phyloP scores from a whole-genome alignment of 2,797 vertebrate species.

The Tokudaia muenninki region DNA sequence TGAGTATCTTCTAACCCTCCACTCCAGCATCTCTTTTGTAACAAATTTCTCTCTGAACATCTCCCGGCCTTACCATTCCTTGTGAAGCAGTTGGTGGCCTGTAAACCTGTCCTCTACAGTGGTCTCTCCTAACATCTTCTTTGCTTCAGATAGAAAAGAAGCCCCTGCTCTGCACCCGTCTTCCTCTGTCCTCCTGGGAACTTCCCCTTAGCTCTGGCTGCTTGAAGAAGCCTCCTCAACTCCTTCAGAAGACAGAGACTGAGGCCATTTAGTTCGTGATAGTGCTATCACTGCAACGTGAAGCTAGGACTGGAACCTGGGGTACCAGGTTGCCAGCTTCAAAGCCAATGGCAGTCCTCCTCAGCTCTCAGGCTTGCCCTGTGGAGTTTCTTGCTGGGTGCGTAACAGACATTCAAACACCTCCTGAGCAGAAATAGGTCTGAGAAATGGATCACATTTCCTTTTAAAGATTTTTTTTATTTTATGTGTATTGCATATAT shows the following conservation, averaged over 20 bases:
- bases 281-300: neutral
- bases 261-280: neutral
- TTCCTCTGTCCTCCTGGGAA: neutral
- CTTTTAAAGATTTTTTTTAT: neutral
- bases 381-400: neutral
- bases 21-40: neutral
- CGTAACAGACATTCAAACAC: fast-evolving
- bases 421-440: fast-evolving
- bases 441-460: neutral
- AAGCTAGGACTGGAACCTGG: neutral
- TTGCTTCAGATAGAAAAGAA: too few species aligned
- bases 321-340: neutral
- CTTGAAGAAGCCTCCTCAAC: neutral
- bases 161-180: neutral
- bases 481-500: too few species aligned
- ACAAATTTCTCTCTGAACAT: neutral
- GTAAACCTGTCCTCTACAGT: neutral
- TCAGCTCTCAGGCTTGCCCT: neutral
- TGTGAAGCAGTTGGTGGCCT: fast-evolving
- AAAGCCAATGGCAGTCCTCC: fast-evolving
- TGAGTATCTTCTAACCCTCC: neutral
- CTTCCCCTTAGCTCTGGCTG: neutral
- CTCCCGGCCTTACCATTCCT: fast-evolving
- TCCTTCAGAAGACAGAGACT: neutral
- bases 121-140: neutral